These are phyloP conservation scores for Dicrostonyx torquatus DNA, from an alignment of 2,797 vertebrate genomes.

Conservation along the genomic window DNA sequence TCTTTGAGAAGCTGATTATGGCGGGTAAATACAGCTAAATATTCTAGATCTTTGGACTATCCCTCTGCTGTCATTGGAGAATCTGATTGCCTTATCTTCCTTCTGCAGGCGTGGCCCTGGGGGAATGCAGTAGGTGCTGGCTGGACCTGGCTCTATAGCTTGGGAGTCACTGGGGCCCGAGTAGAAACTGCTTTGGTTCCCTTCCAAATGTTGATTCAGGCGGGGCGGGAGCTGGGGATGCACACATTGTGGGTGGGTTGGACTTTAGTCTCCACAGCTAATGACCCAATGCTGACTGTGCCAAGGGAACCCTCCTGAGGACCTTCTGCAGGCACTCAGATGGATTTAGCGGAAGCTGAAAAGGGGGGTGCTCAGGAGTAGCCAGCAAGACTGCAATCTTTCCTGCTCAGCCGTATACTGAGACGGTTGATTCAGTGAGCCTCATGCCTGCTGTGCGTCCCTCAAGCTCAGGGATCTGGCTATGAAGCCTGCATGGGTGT, in stretches of 20 bases:
- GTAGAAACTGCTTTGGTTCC: slow-evolving; percentile 84
- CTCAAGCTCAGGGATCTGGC: neutral
- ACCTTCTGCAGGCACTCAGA: neutral
- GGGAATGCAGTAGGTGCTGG: slow-evolving; percentile 77
- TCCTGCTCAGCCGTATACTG: neutral
- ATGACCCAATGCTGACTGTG: neutral
- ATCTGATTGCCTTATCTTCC: slow-evolving; percentile 88
- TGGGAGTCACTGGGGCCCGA: slow-evolving; percentile 84
- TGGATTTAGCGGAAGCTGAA: neutral
- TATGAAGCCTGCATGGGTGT: neutral
- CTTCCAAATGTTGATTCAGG: slow-evolving; percentile 86
- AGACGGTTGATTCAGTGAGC: neutral
- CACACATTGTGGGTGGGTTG: neutral
- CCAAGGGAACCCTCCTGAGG: neutral
- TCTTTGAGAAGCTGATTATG: slow-evolving; percentile 86
- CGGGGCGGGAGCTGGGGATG: neutral
- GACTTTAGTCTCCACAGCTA: neutral
- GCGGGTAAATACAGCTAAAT: slow-evolving; percentile 85
- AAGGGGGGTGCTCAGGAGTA: neutral
- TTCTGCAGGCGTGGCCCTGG: slow-evolving; percentile 86
- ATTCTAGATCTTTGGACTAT: slow-evolving; percentile 81
- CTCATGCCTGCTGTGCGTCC: neutral
- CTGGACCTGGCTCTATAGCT: slow-evolving; percentile 74
- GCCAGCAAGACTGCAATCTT: neutral
- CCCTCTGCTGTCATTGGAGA: slow-evolving; percentile 74